Percentiles rank a stretch among this genome's conserved stretches.
phyloP scores from a whole-genome alignment of 2,888 invertebrate genomes.

The Ommatoiulus sabulosus region DNA sequence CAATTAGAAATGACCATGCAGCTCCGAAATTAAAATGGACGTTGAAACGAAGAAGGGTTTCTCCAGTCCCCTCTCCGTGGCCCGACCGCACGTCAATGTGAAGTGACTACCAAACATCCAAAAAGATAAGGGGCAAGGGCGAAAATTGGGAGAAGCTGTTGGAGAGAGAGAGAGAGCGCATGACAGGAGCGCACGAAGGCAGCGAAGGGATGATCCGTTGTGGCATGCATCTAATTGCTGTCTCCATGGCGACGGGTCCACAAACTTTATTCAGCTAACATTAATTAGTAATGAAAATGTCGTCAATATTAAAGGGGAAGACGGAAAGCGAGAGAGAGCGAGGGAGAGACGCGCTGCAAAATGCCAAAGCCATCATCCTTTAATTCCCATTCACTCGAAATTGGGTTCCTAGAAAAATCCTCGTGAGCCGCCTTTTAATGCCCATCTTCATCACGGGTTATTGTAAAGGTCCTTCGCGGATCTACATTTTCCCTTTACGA shows the following conservation, averaged over 20 bases:
- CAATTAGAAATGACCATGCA: not conserved
- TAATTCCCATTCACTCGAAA: conserved; percentile 32
- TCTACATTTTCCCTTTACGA: not conserved
- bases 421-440: conserved; percentile 34
- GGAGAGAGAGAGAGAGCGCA: conserved; percentile 3
- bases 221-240: conserved; percentile 45
- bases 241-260: conserved; percentile 53
- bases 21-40: not conserved
- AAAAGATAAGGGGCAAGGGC: conserved; percentile 30
- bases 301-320: conserved; percentile 61
- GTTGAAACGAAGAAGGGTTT: not conserved
- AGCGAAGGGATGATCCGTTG: conserved; percentile 37
- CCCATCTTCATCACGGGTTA: conserved; percentile 26
- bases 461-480: conserved; percentile 12
- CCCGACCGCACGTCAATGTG: conserved; percentile 10
- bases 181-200: not conserved
- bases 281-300: conserved; percentile 57
- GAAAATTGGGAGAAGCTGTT: not conserved
- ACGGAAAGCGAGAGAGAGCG: conserved; percentile 63
- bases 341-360: conserved; percentile 44
- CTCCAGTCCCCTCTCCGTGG: not conserved
- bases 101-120: not conserved
- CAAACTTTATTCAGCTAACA: conserved; percentile 54
- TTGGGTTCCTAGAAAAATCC: conserved; percentile 33
- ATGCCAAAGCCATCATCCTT: conserved; percentile 44